Conservation (phyloP, 2,888 invertebrate species). For the Drosophila koepferae region DNA sequence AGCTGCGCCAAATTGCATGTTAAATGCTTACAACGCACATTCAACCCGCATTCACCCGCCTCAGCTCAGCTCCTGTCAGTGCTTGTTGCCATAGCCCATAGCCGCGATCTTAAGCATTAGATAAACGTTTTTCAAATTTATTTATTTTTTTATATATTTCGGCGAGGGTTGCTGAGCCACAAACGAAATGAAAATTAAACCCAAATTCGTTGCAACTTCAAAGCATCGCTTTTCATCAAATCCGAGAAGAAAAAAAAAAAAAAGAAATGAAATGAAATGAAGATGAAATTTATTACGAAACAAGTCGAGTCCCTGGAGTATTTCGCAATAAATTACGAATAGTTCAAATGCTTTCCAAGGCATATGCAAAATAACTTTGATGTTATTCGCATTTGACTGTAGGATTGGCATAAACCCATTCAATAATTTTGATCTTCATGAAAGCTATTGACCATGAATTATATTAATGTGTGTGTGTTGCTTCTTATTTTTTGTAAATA, state of each 20-base stretch:
- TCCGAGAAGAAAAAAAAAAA: slow-evolving; percentile 10
- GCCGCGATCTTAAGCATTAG: slow-evolving; percentile 63
- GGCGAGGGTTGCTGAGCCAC: slow-evolving; percentile 54
- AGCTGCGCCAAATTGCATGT: slow-evolving; percentile 78
- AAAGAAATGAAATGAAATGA: slow-evolving; percentile 15
- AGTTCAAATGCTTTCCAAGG: slow-evolving; percentile 35
- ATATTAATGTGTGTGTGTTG: not conserved
- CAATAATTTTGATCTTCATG: not conserved
- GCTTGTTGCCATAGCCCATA: slow-evolving; percentile 20
- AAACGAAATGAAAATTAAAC: slow-evolving; percentile 69
- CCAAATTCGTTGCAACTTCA: slow-evolving; percentile 59
- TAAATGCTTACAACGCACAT: slow-evolving; percentile 57
- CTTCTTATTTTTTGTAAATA: too few relatives aligned
- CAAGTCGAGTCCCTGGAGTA: slow-evolving; percentile 40
- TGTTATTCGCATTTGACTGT: slow-evolving; percentile 12
- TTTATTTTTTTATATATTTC: slow-evolving; percentile 21
- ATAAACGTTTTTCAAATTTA: slow-evolving; percentile 62
- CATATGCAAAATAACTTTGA: slow-evolving; percentile 37
- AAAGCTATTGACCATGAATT: slow-evolving; percentile 1
- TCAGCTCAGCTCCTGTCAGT: not conserved
- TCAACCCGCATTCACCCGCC: not conserved
- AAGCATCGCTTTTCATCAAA: slow-evolving; percentile 48
- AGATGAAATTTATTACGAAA: slow-evolving; percentile 34
- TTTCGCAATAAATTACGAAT: slow-evolving; percentile 38
- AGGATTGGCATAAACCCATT: not conserved